phyloP scores from a whole-genome alignment of 1,140 invertebrate genomes.

The Bombyx mori region DNA sequence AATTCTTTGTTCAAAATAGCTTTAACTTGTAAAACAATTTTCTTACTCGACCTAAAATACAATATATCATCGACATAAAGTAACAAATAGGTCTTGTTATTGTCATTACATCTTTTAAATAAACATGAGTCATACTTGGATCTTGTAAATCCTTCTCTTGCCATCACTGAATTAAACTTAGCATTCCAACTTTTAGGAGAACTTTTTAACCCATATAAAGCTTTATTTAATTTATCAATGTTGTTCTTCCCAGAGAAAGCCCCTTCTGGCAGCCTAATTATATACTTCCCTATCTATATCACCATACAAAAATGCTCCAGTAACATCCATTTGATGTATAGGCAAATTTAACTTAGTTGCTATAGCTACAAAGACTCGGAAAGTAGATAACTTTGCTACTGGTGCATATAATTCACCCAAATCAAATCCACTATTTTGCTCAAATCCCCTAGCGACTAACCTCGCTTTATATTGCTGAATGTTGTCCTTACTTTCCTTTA shows the following conservation, averaged over 20 bases:
- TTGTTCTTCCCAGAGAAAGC: slow-evolving; percentile 19
- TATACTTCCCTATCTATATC: slow-evolving; percentile 24
- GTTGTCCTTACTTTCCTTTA: slow-evolving; percentile 18
- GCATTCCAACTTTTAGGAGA: slow-evolving; percentile 31
- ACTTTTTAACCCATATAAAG: slow-evolving; percentile 31
- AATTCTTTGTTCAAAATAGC: slow-evolving; percentile 35
- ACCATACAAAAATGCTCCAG: slow-evolving; percentile 29
- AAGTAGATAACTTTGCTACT: slow-evolving; percentile 32
- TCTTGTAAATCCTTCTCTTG: slow-evolving; percentile 22
- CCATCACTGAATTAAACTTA: slow-evolving; percentile 30
- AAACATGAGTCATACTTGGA: slow-evolving; percentile 29
- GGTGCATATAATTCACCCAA: slow-evolving; percentile 29
- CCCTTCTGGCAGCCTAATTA: slow-evolving; percentile 15
- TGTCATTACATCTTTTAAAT: slow-evolving; percentile 19
- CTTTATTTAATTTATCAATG: slow-evolving; percentile 28
- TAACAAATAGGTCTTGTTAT: slow-evolving; percentile 25
- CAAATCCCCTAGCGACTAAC: slow-evolving; percentile 28
- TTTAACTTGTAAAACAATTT: slow-evolving; percentile 26
- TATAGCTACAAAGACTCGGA: slow-evolving; percentile 26
- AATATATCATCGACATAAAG: slow-evolving; percentile 52
- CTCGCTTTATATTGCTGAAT: slow-evolving; percentile 26
- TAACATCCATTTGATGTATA: slow-evolving; percentile 36
- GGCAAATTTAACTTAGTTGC: slow-evolving; percentile 25
- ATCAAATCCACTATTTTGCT: slow-evolving; percentile 26
- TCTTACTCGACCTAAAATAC: slow-evolving; percentile 23